These are phyloP conservation scores for Drosophila nebulosa DNA, from an alignment of 1,140 invertebrate species.

Conservation along the genomic window DNA sequence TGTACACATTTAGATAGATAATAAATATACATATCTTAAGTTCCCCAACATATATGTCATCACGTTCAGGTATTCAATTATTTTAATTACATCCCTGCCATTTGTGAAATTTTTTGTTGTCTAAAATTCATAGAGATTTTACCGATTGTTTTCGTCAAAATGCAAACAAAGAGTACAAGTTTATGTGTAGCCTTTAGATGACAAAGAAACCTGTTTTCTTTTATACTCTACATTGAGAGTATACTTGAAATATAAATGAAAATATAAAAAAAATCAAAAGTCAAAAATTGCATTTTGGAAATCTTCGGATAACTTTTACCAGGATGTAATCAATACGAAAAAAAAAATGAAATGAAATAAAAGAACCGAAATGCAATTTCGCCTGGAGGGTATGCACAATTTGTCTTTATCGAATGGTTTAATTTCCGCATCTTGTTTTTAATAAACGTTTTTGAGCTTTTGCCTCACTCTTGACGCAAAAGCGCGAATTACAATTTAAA, in stretches of 20 bases:
- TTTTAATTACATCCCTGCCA: neutral
- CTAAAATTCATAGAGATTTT: neutral
- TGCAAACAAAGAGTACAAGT: neutral
- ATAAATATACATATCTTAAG: neutral
- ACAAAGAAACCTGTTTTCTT: constrained; percentile 2
- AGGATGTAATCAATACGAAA: too few species aligned
- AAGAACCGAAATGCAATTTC: too few species aligned
- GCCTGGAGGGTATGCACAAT: neutral
- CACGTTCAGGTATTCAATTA: neutral
- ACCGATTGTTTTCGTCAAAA: neutral
- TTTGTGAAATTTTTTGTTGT: neutral
- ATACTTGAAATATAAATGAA: neutral
- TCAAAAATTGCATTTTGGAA: too few species aligned
- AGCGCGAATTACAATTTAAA: constrained; percentile 13
- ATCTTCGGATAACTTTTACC: too few species aligned
- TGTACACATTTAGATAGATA: neutral
- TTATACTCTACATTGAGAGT: neutral
- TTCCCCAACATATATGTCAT: neutral
- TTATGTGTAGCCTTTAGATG: neutral
- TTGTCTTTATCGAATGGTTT: neutral
- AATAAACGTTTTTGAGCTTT: neutral
- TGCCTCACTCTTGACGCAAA: constrained; percentile 6
- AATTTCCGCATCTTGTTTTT: constrained; percentile 4
- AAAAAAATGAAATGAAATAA: too few species aligned
- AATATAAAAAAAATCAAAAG: too few species aligned